Evolutionary conservation across 2,797 vertebrate species (phyloP), one percentile per base, ranked within the genome.

Genomic region (Oreochromis mossambicus): DNA sequence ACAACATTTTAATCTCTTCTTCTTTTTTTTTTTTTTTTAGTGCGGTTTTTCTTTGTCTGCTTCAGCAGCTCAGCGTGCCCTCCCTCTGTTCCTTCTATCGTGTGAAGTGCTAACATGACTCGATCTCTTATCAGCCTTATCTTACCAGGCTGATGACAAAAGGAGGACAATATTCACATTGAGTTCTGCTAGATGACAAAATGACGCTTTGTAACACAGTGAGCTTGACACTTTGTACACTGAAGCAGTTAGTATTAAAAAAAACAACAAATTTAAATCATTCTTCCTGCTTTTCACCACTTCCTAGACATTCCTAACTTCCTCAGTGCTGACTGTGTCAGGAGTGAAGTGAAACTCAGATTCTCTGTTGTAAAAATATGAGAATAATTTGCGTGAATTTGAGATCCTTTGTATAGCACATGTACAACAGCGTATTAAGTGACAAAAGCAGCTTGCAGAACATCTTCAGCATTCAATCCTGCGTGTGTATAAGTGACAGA

Each of bases 91-190:
- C 83, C 81, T 85, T 76, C 61, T 81, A 54, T 84, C 73, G 68
- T 89, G 84, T 87, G 80, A 92, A 88, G 86, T 85, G 81, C 88
- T 93, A 90, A 92, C 87, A 93, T 73, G 82, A 92, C 91, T 90
- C 81, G 56, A 73, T 77, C 78, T 89, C 91, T 91, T 94, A 95
- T 95, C 92, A 78, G 87, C 70, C 88, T 94, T 95, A 93, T 94
- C 92, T 90, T 41, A 24, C 77, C 79, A 80, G 43, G 75, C 80
- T 91, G 88, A 94, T 93, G 93, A 95, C 93, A 93, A 93, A 95
- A 88, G 92, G 92, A 94, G 93, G 91, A 94, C 88, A 93, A 86
- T 91, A 93, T 88, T 89, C 92, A 87, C 84, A 87, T 43, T 87
- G 90, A 93, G 88, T 92, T 93, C 88, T 90, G 86, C 52, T 82